Evolutionary conservation across 2,888 invertebrate genomes (phyloP).

Genomic region (Ypsolopha scabrella): DNA sequence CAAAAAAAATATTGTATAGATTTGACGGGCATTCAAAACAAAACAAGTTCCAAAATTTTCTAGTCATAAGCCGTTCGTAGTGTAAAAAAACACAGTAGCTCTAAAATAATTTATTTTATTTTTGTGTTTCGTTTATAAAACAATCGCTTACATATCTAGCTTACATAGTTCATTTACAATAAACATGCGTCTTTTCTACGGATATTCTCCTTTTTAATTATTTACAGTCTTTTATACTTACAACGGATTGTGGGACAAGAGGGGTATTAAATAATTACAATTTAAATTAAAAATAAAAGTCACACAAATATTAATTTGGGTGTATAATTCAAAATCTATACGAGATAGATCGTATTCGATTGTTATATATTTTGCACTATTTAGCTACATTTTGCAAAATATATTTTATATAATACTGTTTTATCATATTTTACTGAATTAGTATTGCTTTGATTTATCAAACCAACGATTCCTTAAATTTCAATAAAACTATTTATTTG

Average conservation of each 20-base stretch:
- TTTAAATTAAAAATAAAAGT: too few relatives aligned
- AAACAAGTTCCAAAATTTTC: conserved; percentile 1
- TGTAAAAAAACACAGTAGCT: conserved; percentile 23
- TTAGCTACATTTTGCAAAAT: conserved; percentile 15
- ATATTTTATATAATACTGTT: conserved; percentile 40
- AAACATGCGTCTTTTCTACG: conserved; percentile 50
- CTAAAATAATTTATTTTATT: conserved; percentile 64
- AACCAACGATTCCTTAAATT: neutral
- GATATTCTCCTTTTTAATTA: conserved; percentile 28
- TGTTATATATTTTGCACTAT: too few relatives aligned
- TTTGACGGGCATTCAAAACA: too few relatives aligned
- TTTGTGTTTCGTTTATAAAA: conserved; percentile 61
- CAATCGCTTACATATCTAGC: conserved; percentile 48
- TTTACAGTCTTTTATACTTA: conserved; percentile 2
- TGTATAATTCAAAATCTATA: too few relatives aligned
- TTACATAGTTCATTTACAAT: conserved; percentile 44
- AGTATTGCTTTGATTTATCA: conserved; percentile 49
- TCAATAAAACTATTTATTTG: neutral
- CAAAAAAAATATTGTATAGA: too few relatives aligned
- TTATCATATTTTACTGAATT: conserved; percentile 37
- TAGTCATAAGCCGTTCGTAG: neutral
- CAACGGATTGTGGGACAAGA: too few relatives aligned
- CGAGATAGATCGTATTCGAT: too few relatives aligned
- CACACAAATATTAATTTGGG: too few relatives aligned
- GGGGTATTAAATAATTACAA: too few relatives aligned